Conservation (phyloP, 2,888 invertebrate genomes). For the Machimus atricapillus region DNA sequence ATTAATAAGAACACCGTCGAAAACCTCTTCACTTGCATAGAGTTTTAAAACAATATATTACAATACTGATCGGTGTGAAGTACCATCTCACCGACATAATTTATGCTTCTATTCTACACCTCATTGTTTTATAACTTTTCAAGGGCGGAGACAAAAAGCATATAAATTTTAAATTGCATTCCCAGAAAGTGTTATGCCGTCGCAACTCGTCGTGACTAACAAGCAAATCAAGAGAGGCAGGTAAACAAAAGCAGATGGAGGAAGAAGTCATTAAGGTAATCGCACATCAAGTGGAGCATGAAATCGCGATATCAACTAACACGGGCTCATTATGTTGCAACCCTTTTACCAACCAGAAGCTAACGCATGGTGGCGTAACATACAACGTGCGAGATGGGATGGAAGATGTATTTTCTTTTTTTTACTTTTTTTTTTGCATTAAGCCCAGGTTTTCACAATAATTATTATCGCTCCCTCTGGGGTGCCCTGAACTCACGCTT, state of each 20-base stretch:
- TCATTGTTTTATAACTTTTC: neutral
- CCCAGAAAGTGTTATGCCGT: neutral
- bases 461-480: conserved; percentile 21
- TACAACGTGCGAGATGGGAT: neutral
- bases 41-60: neutral
- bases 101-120: neutral
- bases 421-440: neutral
- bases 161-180: neutral
- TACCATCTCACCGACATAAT: neutral
- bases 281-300: conserved; percentile 32
- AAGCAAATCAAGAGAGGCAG: neutral
- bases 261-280: conserved; percentile 39
- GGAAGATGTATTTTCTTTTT: neutral
- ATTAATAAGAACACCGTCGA: neutral
- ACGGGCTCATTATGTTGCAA: conserved; percentile 36
- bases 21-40: neutral
- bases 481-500: neutral
- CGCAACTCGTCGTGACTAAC: neutral
- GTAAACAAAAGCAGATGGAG: conserved; percentile 4
- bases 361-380: neutral
- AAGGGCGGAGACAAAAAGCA: neutral
- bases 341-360: neutral
- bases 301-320: conserved; percentile 41
- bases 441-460: neutral
- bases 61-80: neutral